phyloP scores from a whole-genome alignment of 2,888 invertebrate genomes.

The Hybos culiciformis region DNA sequence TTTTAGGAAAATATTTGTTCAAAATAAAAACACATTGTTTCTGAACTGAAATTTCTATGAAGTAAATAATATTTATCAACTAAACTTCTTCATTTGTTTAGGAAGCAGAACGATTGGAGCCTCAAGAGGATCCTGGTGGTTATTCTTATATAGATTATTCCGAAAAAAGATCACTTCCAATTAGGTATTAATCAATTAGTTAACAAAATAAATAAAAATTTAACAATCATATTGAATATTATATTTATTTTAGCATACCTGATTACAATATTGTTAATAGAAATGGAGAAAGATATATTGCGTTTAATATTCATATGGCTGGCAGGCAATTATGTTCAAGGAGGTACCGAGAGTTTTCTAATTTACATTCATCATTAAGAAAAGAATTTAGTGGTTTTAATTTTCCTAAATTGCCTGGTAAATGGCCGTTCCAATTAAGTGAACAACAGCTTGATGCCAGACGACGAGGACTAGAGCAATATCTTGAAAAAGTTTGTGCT shows the following conservation, averaged over 20 bases:
- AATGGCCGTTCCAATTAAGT: constrained; percentile 95
- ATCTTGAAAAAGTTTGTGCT: constrained; percentile 94
- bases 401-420: constrained; percentile 95
- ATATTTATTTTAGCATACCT: constrained; percentile 53
- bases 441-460: constrained; percentile 95
- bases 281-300: constrained; percentile 81
- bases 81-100: constrained; percentile 29
- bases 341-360: constrained; percentile 89
- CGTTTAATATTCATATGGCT: constrained; percentile 98
- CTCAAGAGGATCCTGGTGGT: constrained; percentile 61
- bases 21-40: too few relatives aligned
- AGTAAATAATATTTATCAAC: background rate
- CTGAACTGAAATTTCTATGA: too few relatives aligned
- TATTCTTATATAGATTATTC: constrained; percentile 80
- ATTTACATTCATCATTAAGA: constrained; percentile 73
- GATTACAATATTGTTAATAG: constrained; percentile 85
- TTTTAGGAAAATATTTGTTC: too few relatives aligned
- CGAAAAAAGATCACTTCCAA: constrained; percentile 81
- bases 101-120: constrained; percentile 75
- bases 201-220: background rate
- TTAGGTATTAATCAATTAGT: constrained; percentile 31
- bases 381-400: constrained; percentile 90
- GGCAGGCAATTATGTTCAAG: constrained; percentile 93
- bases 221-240: background rate
- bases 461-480: constrained; percentile 91